Evolutionary conservation across 2,113 vertebrate genomes (phyloP), one percentile per base, ranked within the genome.

Genomic region (Cynopterus brachyotis): DNA sequence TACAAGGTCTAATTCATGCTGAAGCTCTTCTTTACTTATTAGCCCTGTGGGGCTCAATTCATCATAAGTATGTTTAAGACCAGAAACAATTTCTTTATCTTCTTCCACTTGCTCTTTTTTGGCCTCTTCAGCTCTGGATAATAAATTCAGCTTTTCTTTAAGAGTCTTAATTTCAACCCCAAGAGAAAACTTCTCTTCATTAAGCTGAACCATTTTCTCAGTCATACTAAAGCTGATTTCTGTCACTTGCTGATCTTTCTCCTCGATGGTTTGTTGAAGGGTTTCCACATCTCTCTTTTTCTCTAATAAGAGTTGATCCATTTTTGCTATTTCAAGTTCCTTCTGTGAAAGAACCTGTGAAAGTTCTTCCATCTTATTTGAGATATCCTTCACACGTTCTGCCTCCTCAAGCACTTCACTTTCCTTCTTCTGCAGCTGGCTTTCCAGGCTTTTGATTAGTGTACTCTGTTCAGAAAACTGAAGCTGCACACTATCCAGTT

Each of bases 191-290:
- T 99, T 99, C 97, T 99, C 99, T 97, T 99, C 99, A 50, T 99
- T 99, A 64, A 99, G 98, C 85, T 99, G 98, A 32, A 99, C 99
- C 96, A 99, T 98, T 98, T 99, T 99, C 78, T 99, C 98, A 22
- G 99, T 99, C 99, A 99, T 99, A 94, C 98, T 98, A 78, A 99
- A 95, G 67, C 97, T 99, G 37, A 99, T 98, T 96, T 99, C 99
- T 19, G 97, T 97, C 97, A 99, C 98, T 97, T 99, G 99, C 9
- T 97, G 98, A 78, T 99, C 99, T 76, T 99, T 99, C 85, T 99
- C 98, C 42, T 96, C 95, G 55, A 99, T 96, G 22, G 96, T 92
- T 80, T 98, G 97, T 53, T 98, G 98, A 2, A 99, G 98, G 30
- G 97, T 98, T 70, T 98, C 98, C 26, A 99, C 91, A 64, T 99